These are phyloP conservation scores for Operophtera brumata DNA, from an alignment of 2,888 invertebrate genomes.

Conservation along the genomic window DNA sequence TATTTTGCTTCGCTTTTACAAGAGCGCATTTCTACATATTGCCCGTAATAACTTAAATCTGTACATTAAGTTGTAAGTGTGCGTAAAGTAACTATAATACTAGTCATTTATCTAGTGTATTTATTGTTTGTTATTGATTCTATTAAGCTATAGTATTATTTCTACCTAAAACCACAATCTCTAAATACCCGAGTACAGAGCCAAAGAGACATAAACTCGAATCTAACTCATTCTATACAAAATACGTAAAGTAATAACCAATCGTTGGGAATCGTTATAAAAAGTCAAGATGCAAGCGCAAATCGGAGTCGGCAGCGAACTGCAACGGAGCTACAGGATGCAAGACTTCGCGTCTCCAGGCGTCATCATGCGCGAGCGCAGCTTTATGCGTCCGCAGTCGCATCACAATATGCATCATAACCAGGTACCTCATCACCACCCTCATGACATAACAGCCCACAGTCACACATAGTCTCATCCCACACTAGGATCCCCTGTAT, in stretches of 20 bases:
- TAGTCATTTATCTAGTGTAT: slow-evolving; percentile 81
- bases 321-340: slow-evolving; percentile 78
- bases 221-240: no score
- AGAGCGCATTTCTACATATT: slow-evolving; percentile 68
- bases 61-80: slow-evolving; percentile 57
- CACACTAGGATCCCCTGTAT: no score
- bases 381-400: slow-evolving; percentile 84
- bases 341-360: slow-evolving; percentile 79
- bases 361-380: slow-evolving; percentile 85
- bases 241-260: slow-evolving; percentile 28
- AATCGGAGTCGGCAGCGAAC: slow-evolving; percentile 67
- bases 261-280: slow-evolving; percentile 22
- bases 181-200: slow-evolving; percentile 47
- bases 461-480: no score
- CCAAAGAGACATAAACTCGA: slow-evolving; percentile 52
- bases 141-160: slow-evolving; percentile 23
- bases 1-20: slow-evolving; percentile 58
- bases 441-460: no score
- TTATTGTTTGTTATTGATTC: slow-evolving; percentile 48
- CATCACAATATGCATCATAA: slow-evolving; percentile 80
- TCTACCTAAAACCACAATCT: slow-evolving; percentile 20
- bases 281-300: slow-evolving; percentile 69
- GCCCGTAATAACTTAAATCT: slow-evolving; percentile 45
- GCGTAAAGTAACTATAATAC: slow-evolving; percentile 69
- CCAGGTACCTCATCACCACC: slow-evolving; percentile 55